A percentile compares a stretch with the other conserved stretches of the same genome.
These are phyloP conservation scores for Anoplophora glabripennis DNA, from an alignment of 1,140 invertebrate genomes.

Conservation along the genomic window DNA sequence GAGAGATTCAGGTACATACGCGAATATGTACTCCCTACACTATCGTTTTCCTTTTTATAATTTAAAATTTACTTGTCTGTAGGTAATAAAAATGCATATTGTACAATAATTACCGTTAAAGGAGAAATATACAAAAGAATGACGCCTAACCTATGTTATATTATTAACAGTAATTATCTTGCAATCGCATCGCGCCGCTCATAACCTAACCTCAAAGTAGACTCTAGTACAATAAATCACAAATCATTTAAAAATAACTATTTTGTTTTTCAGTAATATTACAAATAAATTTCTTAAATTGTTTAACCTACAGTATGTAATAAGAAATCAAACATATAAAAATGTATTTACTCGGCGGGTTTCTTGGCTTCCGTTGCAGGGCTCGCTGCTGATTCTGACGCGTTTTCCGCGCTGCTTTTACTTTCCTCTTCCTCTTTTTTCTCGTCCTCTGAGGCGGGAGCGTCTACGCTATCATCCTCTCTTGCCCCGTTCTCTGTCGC, in stretches of 20 bases:
- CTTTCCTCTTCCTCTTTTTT: conserved; percentile 35
- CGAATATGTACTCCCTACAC: conserved; percentile 6
- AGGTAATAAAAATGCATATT: conserved; percentile 16
- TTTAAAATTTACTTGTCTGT: conserved; percentile 17
- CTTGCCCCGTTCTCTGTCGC: conserved; percentile 45
- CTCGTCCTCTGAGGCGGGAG: conserved; percentile 29
- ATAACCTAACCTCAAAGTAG: conserved; percentile 15
- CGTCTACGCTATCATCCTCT: conserved; percentile 39
- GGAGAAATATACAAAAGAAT: conserved; percentile 14
- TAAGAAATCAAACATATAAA: conserved; percentile 30
- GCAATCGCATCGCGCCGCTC: conserved; percentile 10
- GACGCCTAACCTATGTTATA: conserved; percentile 18
- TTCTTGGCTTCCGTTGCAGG: conserved; percentile 28
- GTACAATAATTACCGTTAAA: conserved; percentile 14
- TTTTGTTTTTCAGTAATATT: conserved; percentile 23
- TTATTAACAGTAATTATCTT: conserved; percentile 22
- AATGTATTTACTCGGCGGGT: conserved; percentile 39
- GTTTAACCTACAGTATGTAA: conserved; percentile 39
- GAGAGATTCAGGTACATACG: conserved; percentile 16
- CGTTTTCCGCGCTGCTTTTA: conserved; percentile 26
- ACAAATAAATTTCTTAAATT: conserved; percentile 23
- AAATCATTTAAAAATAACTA: conserved; percentile 10
- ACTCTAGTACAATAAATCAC: conserved; percentile 13
- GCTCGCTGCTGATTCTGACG: conserved; percentile 26
- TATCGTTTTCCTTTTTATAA: no score